phyloP scores from a whole-genome alignment of 2,113 vertebrate genomes.

The Ranitomeya variabilis region DNA sequence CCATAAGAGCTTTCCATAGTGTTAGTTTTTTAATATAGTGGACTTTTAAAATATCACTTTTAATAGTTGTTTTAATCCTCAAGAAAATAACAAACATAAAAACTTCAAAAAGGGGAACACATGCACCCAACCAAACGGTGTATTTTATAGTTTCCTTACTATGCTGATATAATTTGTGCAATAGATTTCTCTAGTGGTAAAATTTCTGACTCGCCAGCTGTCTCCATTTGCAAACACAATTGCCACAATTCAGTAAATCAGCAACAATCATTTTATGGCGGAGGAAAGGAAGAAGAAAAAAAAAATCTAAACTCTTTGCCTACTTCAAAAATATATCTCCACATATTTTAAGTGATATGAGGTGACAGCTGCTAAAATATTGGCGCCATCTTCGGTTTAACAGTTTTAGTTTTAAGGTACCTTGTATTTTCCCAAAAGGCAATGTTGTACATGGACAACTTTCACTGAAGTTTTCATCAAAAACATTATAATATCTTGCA shows the following conservation, averaged over 20 bases:
- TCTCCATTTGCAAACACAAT: slow-evolving; percentile 55
- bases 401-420: slow-evolving; percentile 43
- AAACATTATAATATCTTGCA: slow-evolving; percentile 62
- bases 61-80: background rate
- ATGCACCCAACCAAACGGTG: slow-evolving; percentile 10
- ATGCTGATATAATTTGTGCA: slow-evolving; percentile 9
- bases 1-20: background rate
- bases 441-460: slow-evolving; percentile 62
- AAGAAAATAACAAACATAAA: background rate
- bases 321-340: slow-evolving; percentile 65
- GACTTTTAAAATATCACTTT: background rate
- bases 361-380: slow-evolving; percentile 69
- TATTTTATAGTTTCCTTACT: slow-evolving; percentile 1
- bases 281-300: slow-evolving; percentile 59
- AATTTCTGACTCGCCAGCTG: slow-evolving; percentile 58
- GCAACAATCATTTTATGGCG: slow-evolving; percentile 60
- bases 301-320: slow-evolving; percentile 59
- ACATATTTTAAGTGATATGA: slow-evolving; percentile 65
- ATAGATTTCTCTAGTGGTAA: slow-evolving; percentile 47
- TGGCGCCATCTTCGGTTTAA: slow-evolving; percentile 65
- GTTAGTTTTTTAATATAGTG: no score
- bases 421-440: slow-evolving; percentile 62
- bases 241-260: slow-evolving; percentile 60
- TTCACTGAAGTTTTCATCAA: slow-evolving; percentile 62
- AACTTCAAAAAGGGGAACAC: background rate